Evolutionary conservation across 2,113 vertebrate genomes (phyloP), one percentile per base, ranked within the genome.

Genomic region (Gadus chalcogrammus): DNA sequence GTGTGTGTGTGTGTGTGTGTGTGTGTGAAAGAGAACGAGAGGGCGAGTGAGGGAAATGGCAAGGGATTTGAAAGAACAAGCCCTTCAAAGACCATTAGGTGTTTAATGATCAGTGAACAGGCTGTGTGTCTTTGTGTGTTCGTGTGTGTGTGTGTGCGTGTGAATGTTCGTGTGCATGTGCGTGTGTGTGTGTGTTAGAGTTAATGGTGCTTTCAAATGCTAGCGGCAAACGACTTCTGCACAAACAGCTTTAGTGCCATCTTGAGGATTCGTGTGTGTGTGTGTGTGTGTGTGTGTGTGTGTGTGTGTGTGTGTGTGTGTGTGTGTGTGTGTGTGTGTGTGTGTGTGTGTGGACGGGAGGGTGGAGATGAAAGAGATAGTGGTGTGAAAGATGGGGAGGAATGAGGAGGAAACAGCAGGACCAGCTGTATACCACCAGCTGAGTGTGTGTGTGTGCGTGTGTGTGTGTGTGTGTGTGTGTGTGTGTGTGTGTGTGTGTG

Each of bases 51-150:
- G 58, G 58, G 31, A 60, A 20, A 20, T n/a, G 16, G n/a, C 16
- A 20, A 9, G 59, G 59, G n/a, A 11, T n/a, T 35, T 35, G 17
- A 61, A 16, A 11, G n/a, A 20, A 61, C 17, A 62, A 27, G 17
- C 7, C 18, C 65, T 24, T 35, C 18, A 31, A 24, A 31, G 15
- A 42, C 61, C 70, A 67, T 75, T 74, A 67, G 5, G 4, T 67
- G 78, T 72, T 55, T 12, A 73, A 73, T 76, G 72, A 31, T 18
- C 65, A 20, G 69, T 7, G n/a, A 68, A 66, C 11, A 60, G 31
- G 31, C 31, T 35, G 31, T 35, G 31, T 7, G 31, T 35, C 24
- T 24, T 35, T 35, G 31, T 35, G 31, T 35, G 4, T 35, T 4
- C 31, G 42, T 48, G 42, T 48, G 42, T 7, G 42, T 48, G 42